Evolutionary conservation across 2,113 vertebrate genomes (phyloP).

Genomic region (Phaethon lepturus): DNA sequence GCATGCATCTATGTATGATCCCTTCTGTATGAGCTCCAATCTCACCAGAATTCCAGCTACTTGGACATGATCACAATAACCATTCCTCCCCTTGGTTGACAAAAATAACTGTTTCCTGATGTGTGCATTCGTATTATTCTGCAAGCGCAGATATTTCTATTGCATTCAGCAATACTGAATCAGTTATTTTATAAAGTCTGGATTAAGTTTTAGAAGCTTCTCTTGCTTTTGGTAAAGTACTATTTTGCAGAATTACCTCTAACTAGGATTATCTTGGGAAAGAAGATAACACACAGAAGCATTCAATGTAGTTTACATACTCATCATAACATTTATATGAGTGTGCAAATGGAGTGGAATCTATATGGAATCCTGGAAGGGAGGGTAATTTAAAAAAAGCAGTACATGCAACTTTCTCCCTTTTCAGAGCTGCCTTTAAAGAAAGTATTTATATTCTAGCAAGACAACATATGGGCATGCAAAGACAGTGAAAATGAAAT

Average conservation of each 20-base stretch:
- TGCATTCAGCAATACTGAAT: background rate
- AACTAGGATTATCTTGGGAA: background rate
- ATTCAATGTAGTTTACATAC: background rate
- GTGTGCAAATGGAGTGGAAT: background rate
- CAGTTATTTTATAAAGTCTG: background rate
- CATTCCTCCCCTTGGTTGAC: rapidly evolving
- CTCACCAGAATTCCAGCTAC: background rate
- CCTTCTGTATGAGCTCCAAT: background rate
- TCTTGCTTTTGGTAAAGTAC: background rate
- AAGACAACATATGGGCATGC: background rate
- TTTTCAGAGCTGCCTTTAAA: background rate
- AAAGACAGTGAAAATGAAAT: background rate
- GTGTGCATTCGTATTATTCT: background rate
- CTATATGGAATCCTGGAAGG: background rate
- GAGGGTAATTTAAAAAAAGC: background rate
- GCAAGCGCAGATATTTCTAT: background rate
- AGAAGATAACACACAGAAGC: background rate
- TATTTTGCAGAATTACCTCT: background rate
- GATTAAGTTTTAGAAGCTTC: background rate
- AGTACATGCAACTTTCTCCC: background rate
- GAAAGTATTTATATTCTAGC: background rate
- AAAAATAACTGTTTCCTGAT: background rate
- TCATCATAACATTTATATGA: background rate
- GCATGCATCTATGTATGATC: rapidly evolving
- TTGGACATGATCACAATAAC: background rate